These are phyloP conservation scores for Beaufortia kweichowensis DNA, from an alignment of 2,113 vertebrate species.

Conservation along the genomic window DNA sequence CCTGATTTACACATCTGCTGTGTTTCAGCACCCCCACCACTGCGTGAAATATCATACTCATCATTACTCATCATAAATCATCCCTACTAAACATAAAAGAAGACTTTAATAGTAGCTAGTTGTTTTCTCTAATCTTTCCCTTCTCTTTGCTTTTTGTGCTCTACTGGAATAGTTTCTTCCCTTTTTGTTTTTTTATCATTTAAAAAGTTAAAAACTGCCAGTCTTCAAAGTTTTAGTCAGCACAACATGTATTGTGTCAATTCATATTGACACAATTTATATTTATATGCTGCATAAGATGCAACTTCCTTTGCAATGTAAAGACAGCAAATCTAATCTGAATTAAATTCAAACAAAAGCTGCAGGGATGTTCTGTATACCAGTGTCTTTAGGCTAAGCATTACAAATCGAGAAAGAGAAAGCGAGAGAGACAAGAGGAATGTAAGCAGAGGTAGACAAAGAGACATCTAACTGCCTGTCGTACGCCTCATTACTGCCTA, in stretches of 20 bases:
- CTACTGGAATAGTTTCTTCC: too few relatives aligned
- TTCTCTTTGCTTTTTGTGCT: too few relatives aligned
- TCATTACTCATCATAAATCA: too few relatives aligned
- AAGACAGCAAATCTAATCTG: not conserved
- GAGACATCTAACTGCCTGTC: slow-evolving; percentile 45
- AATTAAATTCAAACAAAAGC: not conserved
- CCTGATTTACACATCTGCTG: slow-evolving; percentile 25
- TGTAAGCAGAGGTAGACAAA: slow-evolving; percentile 11
- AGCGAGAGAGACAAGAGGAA: slow-evolving; percentile 30
- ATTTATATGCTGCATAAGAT: not conserved
- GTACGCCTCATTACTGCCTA: slow-evolving; percentile 45
- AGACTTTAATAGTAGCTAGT: too few relatives aligned
- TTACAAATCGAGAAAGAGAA: slow-evolving; percentile 6
- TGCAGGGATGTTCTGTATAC: not conserved
- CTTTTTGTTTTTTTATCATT: too few relatives aligned
- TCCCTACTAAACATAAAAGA: too few relatives aligned
- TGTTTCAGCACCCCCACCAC: not conserved
- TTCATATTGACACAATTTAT: too few relatives aligned
- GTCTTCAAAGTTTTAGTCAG: too few relatives aligned
- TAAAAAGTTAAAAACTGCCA: too few relatives aligned
- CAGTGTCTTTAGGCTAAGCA: not conserved
- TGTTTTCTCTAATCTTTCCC: too few relatives aligned
- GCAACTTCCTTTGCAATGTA: not conserved
- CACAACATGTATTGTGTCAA: too few relatives aligned
- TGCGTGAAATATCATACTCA: too few relatives aligned